Evolutionary conservation across 1,140 invertebrate genomes (phyloP).

Genomic region (Apis cerana): DNA sequence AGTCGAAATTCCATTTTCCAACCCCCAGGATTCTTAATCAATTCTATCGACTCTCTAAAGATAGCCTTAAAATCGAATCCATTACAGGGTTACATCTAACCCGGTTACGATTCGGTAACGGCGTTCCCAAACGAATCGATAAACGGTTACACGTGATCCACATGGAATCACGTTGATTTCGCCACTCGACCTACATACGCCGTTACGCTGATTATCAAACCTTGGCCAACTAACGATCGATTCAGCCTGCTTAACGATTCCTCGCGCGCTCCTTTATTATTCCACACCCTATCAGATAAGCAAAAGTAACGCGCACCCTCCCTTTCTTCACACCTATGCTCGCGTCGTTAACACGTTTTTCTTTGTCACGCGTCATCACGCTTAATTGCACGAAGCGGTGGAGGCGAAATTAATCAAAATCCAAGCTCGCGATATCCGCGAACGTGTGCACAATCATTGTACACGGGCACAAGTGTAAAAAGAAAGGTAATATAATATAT

Average conservation of each 20-base stretch:
- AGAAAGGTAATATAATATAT: no score
- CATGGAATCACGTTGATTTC: background rate
- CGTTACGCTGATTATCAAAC: background rate
- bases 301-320: background rate
- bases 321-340: background rate
- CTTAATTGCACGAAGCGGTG: constrained; percentile 28
- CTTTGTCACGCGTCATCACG: background rate
- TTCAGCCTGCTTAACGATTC: background rate
- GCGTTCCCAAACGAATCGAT: background rate
- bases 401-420: constrained; percentile 24
- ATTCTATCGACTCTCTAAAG: background rate
- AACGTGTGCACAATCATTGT: background rate
- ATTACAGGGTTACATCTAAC: background rate
- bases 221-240: background rate
- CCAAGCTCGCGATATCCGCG: background rate
- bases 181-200: background rate
- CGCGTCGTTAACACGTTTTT: constrained; percentile 10
- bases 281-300: constrained; percentile 5
- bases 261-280: background rate
- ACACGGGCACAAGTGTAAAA: background rate
- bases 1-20: constrained; percentile 10
- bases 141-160: constrained; percentile 1
- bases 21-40: background rate
- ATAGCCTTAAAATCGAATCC: background rate
- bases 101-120: background rate